Percentiles rank a stretch among this genome's conserved stretches.
phyloP scores from a whole-genome alignment of 1,140 invertebrate genomes.

The Drosophila miranda region DNA sequence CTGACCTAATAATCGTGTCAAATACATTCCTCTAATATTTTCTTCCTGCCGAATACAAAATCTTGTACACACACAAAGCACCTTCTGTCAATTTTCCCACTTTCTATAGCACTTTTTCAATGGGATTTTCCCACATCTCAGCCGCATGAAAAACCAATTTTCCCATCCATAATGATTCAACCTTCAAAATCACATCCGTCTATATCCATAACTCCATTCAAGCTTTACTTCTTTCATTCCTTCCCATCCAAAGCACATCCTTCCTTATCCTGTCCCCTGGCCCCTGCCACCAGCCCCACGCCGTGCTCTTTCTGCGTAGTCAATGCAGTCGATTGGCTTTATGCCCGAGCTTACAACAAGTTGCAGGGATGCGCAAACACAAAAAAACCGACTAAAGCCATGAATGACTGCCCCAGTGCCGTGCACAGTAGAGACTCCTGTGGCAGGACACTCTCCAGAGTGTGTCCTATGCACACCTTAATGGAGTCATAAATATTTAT shows the following conservation, averaged over 20 bases:
- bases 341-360: conserved; percentile 64
- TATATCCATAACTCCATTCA: conserved; percentile 39
- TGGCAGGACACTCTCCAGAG: conserved; percentile 61
- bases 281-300: conserved; percentile 3
- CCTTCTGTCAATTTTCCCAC: no score
- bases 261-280: conserved; percentile 1
- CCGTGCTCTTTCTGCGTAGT: conserved; percentile 46
- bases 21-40: no score
- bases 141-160: conserved; percentile 20
- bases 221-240: conserved; percentile 14
- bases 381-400: conserved; percentile 52
- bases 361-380: conserved; percentile 51
- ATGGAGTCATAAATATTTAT: conserved; percentile 82
- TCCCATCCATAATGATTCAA: conserved; percentile 30
- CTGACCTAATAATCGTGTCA: no score
- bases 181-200: conserved; percentile 28
- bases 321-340: conserved; percentile 56
- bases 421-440: conserved; percentile 7
- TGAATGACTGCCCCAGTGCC: conserved; percentile 33
- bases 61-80: no score
- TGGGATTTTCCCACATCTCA: conserved; percentile 8
- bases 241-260: conserved; percentile 24
- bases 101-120: not conserved
- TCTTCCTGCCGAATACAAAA: no score
- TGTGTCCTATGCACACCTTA: conserved; percentile 81